Evolutionary conservation across 2,888 invertebrate species (phyloP), one percentile per base, ranked within the genome.

Genomic region (Drosophila colorata): DNA sequence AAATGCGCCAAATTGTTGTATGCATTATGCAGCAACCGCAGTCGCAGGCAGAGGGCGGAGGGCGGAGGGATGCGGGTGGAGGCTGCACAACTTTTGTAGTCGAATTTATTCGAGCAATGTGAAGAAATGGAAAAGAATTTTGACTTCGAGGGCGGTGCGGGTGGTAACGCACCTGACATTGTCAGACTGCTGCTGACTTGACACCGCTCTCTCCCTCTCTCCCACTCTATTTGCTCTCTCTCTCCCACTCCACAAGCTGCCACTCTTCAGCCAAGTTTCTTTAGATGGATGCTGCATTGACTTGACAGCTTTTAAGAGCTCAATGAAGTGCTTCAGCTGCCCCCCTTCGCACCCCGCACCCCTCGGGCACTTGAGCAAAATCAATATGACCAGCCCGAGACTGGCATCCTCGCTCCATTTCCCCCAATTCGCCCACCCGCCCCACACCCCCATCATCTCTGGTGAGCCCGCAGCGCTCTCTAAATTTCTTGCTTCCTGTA

Each of bases 1-100:
- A 84, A 84, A 88, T 87, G 86, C 87, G 75, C 78, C 78, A 88
- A 88, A 84, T 84, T 79, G 60, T 70, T 74, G 87, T 80, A 76
- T 86, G 71, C 80, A 87, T 87, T 82, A 87, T 85, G 83, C 86
- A 81, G 52, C 58, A 48, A 40, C 13, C 7, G 37, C 37, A 20
- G 20, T 35, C 35, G 33, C 1, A 28, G 18, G 23, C 2, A 5
- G 20, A 9, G 4, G 43, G 9, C 1, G 23, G 20, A 11, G 1
- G 9, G 4, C 20, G 8, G 9, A 9, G 20, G 11, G 16, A 14
- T 43, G 43, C 0, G 28, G 40, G 23, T 9, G 9, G 20, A 6
- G 2, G 8, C 8, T 46, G 69, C 59, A 69, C 63, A 83, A 83
- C 40, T 82, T 75, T 75, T 73, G 70, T 68, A 77, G 84, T 68